phyloP scores from a whole-genome alignment of 2,888 invertebrate species.

The Hydriomena furcata region DNA sequence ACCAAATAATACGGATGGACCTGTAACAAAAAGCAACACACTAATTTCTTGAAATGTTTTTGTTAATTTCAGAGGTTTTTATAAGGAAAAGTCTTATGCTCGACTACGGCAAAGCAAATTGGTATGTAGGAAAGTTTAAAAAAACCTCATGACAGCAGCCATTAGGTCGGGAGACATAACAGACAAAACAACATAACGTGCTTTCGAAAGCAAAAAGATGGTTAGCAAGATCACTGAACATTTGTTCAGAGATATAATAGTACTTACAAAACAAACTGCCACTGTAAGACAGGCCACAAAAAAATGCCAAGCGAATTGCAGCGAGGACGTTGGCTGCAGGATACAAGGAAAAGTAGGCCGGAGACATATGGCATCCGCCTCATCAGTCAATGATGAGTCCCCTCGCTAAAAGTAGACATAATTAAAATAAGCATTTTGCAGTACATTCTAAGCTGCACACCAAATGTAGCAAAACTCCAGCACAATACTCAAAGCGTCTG shows the following conservation, averaged over 20 bases:
- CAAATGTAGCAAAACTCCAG: too few species aligned
- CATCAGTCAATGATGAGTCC: constrained; percentile 58
- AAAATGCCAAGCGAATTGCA: constrained; percentile 57
- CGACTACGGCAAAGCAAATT: too few species aligned
- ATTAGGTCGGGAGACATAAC: too few species aligned
- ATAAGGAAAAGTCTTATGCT: too few species aligned
- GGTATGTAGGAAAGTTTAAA: too few species aligned
- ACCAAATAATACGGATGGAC: constrained; percentile 63
- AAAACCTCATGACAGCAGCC: too few species aligned
- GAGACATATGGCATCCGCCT: constrained; percentile 67
- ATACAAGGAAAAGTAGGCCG: constrained; percentile 71
- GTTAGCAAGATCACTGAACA: too few species aligned
- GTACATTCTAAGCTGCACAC: too few species aligned
- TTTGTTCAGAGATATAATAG: constrained; percentile 17
- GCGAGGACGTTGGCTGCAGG: constrained; percentile 64
- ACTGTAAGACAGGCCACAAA: constrained; percentile 56
- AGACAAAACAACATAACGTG: too few species aligned
- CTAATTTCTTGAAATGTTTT: too few species aligned
- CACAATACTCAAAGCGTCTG: background rate
- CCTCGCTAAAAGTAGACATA: constrained; percentile 45
- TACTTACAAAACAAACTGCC: constrained; percentile 58
- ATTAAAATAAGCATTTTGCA: background rate
- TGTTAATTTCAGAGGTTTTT: too few species aligned
- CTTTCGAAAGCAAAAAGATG: too few species aligned
- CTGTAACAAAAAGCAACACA: constrained; percentile 42